Base-by-base conservation (phyloP, 2,113 vertebrate genomes). In the Tachysurus vachellii region DNA sequence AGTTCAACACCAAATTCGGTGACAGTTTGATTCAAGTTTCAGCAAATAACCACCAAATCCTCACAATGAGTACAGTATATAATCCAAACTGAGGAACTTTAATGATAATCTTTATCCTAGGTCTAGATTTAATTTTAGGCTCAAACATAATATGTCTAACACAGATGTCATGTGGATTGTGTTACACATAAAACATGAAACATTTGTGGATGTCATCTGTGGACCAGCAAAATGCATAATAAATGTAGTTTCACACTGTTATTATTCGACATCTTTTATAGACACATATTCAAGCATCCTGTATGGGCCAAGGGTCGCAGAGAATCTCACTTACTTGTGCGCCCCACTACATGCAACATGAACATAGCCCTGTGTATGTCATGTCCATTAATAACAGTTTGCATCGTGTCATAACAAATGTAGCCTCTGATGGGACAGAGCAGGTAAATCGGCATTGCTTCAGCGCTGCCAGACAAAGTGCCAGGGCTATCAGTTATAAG, bases 391-490 rank as follows among this genome's bases (percentile, higher is more conserved):
- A 61, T 89, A 82, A 88, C 68, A 87, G 83, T 89, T 85, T 26
- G 19, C 81, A 68, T 88, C 53, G 16, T 84, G 54, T 61, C 84
- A 84, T 87, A 89, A 89, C 83, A 88, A 85, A 89, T 88, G 89
- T 80, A 50, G 64, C 86, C 56, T 50, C 26, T 62, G 64, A 85
- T 88, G 62, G 54, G 75, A 84, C 36, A 83, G 56, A 81, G 81
- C 87, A 80, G 76, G 73, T 50, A 71, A 80, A 53, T 80, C 53
- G 42, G 82, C 89, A 80, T 88, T 88, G 80, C 80, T 89, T 88
- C 54, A 80, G 80, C 44, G 70, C 76, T 44, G 77, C 47, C 36
- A 85, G 86, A 77, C 76, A 12, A 54, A 81, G 79, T 73, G 44
- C 87, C 83, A 73, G 31, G 59, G 59, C 86, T 81, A 84, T 89